phyloP scores from a whole-genome alignment of 1,140 invertebrate species.

The Drosophila carrolli region DNA sequence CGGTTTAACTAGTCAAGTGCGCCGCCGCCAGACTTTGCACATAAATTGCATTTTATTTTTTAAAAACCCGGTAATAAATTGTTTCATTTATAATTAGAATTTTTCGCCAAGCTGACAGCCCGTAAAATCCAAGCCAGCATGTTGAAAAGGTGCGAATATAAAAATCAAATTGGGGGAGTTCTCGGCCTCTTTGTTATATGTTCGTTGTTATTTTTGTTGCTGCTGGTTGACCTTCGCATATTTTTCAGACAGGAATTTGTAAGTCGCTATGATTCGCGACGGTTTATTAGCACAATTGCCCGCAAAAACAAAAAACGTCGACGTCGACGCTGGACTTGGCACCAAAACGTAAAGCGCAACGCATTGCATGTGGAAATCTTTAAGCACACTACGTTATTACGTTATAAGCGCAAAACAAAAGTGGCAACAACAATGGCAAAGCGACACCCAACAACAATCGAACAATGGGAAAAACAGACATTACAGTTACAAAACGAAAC shows the following conservation, averaged over 20 bases:
- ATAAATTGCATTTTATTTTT: constrained; percentile 79
- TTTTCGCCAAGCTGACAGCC: constrained; percentile 64
- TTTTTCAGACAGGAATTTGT: constrained; percentile 59
- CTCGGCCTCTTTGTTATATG: constrained; percentile 20
- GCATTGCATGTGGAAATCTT: constrained; percentile 72
- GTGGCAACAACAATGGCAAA: constrained; percentile 37
- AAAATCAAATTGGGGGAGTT: constrained; percentile 37
- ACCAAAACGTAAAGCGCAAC: constrained; percentile 73
- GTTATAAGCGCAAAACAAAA: constrained; percentile 39
- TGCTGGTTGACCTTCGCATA: constrained; percentile 74
- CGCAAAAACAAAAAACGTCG: constrained; percentile 45
- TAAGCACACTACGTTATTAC: constrained; percentile 72
- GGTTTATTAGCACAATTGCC: constrained; percentile 66
- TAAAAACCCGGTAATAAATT: constrained; percentile 80
- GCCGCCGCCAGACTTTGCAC: constrained; percentile 50
- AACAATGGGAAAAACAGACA: constrained; percentile 59
- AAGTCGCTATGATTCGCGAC: constrained; percentile 38
- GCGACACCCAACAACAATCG: constrained; percentile 37
- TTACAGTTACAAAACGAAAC: constrained; percentile 79
- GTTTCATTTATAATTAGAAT: constrained; percentile 80
- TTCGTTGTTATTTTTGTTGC: constrained; percentile 2
- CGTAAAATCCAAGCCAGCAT: constrained; percentile 10
- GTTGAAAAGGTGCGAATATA: constrained; percentile 22
- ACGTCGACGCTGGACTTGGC: constrained; percentile 70
- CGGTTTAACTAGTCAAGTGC: constrained; percentile 63